These are phyloP conservation scores for Zaprionus ornatus DNA, from an alignment of 1,140 invertebrate genomes.

Conservation along the genomic window DNA sequence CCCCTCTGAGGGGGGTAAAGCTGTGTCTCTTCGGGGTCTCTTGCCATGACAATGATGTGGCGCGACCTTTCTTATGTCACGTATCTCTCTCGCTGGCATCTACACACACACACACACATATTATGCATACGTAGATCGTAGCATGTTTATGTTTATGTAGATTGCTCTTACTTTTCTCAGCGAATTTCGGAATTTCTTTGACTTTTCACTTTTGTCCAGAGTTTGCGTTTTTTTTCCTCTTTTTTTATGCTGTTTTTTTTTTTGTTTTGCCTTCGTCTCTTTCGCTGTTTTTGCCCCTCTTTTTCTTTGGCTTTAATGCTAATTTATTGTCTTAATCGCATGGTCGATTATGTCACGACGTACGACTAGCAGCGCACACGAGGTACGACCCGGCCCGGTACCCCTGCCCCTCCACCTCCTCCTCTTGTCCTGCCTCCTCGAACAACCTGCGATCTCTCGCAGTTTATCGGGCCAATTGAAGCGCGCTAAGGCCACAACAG, in stretches of 20 bases:
- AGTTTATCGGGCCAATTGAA: constrained; percentile 24
- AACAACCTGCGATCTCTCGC: neutral
- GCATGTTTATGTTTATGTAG: neutral
- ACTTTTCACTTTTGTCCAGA: constrained; percentile 63
- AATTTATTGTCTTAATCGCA: constrained; percentile 35
- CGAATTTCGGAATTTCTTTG: constrained; percentile 51
- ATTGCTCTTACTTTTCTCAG: constrained; percentile 12
- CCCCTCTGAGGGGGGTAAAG: neutral
- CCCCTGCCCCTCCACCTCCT: neutral
- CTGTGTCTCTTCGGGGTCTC: constrained; percentile 11
- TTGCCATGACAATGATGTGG: constrained; percentile 37
- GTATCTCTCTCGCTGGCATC: constrained; percentile 25
- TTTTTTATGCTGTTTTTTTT: neutral
- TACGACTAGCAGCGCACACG: neutral
- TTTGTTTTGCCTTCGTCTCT: neutral
- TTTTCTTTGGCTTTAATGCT: constrained; percentile 31
- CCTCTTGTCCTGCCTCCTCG: neutral
- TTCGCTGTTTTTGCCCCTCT: neutral
- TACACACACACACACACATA: neutral
- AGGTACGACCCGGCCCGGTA: constrained; percentile 26
- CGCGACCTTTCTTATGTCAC: constrained; percentile 75
- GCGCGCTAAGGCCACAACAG: constrained; percentile 31
- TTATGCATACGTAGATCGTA: neutral
- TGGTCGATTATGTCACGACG: constrained; percentile 66
- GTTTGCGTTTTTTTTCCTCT: constrained; percentile 12